Evolutionary conservation across 2,797 vertebrate genomes (phyloP).

Genomic region (Dermochelys coriacea): DNA sequence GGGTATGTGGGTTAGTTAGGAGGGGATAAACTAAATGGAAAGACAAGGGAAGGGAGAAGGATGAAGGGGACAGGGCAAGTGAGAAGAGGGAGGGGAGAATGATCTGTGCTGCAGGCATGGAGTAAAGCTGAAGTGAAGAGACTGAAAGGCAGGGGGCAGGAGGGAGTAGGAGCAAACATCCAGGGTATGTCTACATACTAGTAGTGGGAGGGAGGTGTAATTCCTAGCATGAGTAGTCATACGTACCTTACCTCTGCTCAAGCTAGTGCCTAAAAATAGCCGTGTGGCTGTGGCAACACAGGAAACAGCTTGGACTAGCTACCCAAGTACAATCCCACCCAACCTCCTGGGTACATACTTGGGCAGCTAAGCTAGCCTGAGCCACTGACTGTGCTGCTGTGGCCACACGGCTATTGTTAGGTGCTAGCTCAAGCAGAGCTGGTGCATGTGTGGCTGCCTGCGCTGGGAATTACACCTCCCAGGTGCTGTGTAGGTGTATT

Average conservation of each 20-base stretch:
- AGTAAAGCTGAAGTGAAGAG: background rate
- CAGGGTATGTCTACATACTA: background rate
- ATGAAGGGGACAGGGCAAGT: background rate
- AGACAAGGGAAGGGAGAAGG: background rate
- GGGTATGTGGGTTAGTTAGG: background rate
- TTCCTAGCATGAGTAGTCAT: background rate
- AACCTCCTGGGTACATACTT: background rate
- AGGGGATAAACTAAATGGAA: background rate
- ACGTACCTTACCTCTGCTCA: background rate
- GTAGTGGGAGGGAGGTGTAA: background rate
- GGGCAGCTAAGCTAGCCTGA: background rate
- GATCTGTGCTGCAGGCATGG: background rate
- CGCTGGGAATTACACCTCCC: background rate
- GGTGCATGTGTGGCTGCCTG: background rate
- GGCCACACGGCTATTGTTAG: background rate
- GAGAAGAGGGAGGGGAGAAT: background rate
- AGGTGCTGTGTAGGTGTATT: background rate
- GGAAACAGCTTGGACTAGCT: background rate
- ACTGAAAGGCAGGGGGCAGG: background rate
- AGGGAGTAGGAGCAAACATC: background rate
- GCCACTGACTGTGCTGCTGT: background rate
- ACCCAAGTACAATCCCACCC: background rate
- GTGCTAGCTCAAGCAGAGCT: background rate
- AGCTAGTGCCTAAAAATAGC: background rate
- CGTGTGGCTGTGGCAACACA: background rate